Conservation (phyloP, 2,888 invertebrate genomes). For the Ophraella communa region DNA sequence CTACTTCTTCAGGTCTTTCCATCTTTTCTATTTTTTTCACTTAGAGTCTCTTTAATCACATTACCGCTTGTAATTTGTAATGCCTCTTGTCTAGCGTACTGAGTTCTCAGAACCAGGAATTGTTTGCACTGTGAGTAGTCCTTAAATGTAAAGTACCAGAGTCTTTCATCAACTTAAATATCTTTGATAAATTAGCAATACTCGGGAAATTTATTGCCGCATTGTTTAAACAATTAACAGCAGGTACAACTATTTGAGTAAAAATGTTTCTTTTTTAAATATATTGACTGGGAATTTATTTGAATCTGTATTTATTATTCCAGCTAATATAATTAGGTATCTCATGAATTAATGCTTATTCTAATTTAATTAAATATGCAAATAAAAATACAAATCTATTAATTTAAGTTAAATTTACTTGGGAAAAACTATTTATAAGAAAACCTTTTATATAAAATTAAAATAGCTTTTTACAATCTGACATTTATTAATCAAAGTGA, state of each 20-base stretch:
- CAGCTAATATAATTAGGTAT: background rate
- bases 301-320: background rate
- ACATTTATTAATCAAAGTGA: too few species aligned
- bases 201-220: background rate
- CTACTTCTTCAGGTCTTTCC: constrained; percentile 27
- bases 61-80: constrained; percentile 31
- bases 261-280: background rate
- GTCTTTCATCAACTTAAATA: background rate
- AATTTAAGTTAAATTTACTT: too few species aligned
- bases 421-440: too few species aligned
- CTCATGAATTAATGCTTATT: too few species aligned
- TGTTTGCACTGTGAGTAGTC: background rate
- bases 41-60: constrained; percentile 29
- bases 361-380: too few species aligned
- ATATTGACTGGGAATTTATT: background rate
- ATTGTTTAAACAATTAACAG: background rate
- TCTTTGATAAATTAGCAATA: background rate
- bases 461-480: too few species aligned
- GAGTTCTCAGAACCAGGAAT: constrained; percentile 2
- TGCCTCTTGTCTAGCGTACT: constrained; percentile 16
- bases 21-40: constrained; percentile 22
- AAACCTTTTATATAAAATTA: too few species aligned
- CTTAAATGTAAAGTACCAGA: background rate
- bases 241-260: background rate
- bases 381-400: too few species aligned